These are phyloP conservation scores for Oedothorax gibbosus DNA, from an alignment of 1,140 invertebrate species.

Conservation along the genomic window DNA sequence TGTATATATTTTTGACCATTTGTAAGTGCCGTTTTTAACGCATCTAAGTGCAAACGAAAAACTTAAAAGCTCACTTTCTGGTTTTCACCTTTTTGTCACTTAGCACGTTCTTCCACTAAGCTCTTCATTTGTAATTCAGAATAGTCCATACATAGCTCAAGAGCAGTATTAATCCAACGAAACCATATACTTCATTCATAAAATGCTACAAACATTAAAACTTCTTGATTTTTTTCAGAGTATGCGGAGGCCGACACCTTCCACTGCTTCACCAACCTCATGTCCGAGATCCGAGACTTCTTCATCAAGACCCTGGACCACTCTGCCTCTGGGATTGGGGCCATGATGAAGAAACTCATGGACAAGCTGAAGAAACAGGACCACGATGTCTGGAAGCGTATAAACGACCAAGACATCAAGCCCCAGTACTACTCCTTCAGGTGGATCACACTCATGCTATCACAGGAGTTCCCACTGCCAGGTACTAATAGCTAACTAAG, in stretches of 20 bases:
- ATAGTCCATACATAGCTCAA: too few species aligned
- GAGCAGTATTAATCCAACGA: too few species aligned
- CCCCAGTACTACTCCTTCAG: conserved; percentile 97
- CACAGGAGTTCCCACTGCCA: conserved; percentile 96
- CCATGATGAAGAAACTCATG: conserved; percentile 84
- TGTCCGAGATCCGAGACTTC: conserved; percentile 91
- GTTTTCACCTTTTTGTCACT: too few species aligned
- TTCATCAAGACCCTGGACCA: conserved; percentile 97
- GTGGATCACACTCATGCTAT: conserved; percentile 95
- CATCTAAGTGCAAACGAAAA: too few species aligned
- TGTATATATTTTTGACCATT: too few species aligned
- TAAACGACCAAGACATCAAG: conserved; percentile 84
- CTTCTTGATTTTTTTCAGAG: conserved; percentile 72
- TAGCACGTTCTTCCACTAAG: too few species aligned
- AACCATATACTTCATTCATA: too few species aligned
- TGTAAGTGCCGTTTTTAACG: too few species aligned
- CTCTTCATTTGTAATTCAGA: too few species aligned
- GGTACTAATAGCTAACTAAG: conserved; percentile 51
- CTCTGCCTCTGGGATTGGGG: conserved; percentile 85
- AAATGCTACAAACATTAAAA: too few species aligned
- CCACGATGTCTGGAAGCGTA: conserved; percentile 78
- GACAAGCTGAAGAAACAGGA: conserved; percentile 83
- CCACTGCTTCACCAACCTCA: conserved; percentile 87
- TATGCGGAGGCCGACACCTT: conserved; percentile 97
- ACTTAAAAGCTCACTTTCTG: too few species aligned